phyloP scores from a whole-genome alignment of 2,797 vertebrate species.

The Lacerta agilis region DNA sequence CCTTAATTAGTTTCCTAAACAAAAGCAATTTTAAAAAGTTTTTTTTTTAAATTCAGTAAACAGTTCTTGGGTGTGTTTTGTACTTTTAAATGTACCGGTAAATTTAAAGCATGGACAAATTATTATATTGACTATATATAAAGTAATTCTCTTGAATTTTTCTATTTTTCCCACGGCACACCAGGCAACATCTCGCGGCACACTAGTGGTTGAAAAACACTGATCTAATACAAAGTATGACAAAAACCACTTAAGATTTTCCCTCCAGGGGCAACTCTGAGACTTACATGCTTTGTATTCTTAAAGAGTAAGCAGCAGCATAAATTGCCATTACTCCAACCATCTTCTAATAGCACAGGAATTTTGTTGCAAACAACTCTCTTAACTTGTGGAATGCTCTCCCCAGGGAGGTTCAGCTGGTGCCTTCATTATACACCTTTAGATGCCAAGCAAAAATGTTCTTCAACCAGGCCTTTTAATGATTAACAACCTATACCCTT shows the following conservation, averaged over 20 bases:
- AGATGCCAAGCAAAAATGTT: too few species aligned
- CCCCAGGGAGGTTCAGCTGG: too few species aligned
- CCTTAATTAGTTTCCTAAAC: neutral
- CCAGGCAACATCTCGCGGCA: too few species aligned
- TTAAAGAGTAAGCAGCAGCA: neutral
- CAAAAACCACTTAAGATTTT: neutral
- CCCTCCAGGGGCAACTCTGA: neutral
- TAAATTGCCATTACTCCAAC: neutral
- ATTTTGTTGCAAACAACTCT: neutral
- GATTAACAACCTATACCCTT: too few species aligned
- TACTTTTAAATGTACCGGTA: slow-evolving; percentile 11
- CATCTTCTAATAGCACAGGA: neutral
- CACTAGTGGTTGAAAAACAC: too few species aligned
- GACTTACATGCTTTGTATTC: neutral
- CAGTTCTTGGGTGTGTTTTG: neutral
- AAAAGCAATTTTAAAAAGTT: neutral
- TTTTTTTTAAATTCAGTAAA: neutral
- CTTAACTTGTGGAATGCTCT: too few species aligned
- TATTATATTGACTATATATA: too few species aligned
- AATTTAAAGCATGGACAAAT: slow-evolving; percentile 49
- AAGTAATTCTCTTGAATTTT: too few species aligned
- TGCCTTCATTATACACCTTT: too few species aligned
- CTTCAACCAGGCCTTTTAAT: too few species aligned
- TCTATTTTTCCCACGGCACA: too few species aligned
- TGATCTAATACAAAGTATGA: neutral